phyloP scores from a whole-genome alignment of 1,140 invertebrate genomes.

The Panagrolaimus sp. region DNA sequence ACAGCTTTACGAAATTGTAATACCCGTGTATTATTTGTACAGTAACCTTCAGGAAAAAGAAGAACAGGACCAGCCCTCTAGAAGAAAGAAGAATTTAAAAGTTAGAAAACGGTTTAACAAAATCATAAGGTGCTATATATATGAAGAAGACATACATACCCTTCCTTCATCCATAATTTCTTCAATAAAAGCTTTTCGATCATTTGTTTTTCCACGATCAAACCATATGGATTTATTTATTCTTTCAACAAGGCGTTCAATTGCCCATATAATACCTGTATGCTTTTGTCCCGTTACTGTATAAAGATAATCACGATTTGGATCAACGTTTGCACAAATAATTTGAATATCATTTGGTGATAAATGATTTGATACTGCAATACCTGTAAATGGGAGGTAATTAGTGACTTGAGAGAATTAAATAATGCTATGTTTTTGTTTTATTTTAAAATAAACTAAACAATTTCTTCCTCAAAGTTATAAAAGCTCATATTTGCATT shows the following conservation, averaged over 20 bases:
- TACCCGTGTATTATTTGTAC: conserved; percentile 44
- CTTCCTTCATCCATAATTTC: conserved; percentile 34
- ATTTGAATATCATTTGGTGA: conserved; percentile 42
- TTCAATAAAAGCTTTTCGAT: conserved; percentile 27
- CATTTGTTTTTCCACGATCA: conserved; percentile 36
- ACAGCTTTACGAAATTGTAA: conserved; percentile 35
- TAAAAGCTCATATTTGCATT: no score
- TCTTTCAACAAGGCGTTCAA: conserved; percentile 32
- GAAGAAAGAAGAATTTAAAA: no score
- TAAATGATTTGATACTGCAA: conserved; percentile 40
- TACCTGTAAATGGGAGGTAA: no score
- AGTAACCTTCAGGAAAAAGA: conserved; percentile 45
- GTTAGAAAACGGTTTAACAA: no score
- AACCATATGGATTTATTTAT: conserved; percentile 37
- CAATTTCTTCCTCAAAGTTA: no score
- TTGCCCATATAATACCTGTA: conserved; percentile 33
- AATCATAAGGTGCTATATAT: no score
- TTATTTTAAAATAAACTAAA: no score
- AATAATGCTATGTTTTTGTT: no score
- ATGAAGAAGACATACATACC: conserved; percentile 17
- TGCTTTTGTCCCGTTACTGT: conserved; percentile 41
- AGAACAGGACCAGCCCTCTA: conserved; percentile 38
- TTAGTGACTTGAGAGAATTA: no score
- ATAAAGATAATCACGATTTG: conserved; percentile 34
- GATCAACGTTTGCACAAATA: conserved; percentile 35